A percentile compares a stretch with the other conserved stretches of the same genome.
Evolutionary conservation across 2,797 vertebrate species (phyloP).

Genomic region (Staurois parvus): DNA sequence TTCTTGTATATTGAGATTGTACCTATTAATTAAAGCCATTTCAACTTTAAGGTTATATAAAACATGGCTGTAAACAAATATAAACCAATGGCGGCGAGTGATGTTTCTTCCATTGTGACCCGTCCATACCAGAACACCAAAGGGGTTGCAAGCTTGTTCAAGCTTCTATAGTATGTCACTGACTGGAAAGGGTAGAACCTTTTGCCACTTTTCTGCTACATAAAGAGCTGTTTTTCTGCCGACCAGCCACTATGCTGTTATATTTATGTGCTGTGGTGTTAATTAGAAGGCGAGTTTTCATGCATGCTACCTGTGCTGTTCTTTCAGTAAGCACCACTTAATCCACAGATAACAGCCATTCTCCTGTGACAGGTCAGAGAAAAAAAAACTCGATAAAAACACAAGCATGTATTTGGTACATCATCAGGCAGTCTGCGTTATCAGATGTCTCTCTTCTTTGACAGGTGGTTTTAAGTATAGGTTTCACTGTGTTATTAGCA

Average conservation of each 20-base stretch:
- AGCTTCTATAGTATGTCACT: neutral
- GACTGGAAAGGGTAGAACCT: constrained; percentile 17
- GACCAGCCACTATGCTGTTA: constrained; percentile 46
- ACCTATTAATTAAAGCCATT: neutral
- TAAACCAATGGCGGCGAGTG: neutral
- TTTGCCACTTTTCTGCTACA: neutral
- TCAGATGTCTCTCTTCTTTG: constrained; percentile 63
- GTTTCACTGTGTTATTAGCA: constrained; percentile 61
- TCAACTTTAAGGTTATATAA: neutral
- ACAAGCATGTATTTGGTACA: constrained; percentile 54
- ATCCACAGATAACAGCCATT: constrained; percentile 62
- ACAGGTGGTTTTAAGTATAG: constrained; percentile 64
- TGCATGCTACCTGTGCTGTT: constrained; percentile 56
- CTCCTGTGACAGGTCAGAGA: constrained; percentile 58
- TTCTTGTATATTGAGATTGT: neutral
- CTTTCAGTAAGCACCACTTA: constrained; percentile 48
- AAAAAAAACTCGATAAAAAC: constrained; percentile 44
- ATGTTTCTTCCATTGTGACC: neutral
- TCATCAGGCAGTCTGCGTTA: constrained; percentile 60
- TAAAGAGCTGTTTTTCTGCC: constrained; percentile 46
- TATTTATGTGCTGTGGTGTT: constrained; percentile 58
- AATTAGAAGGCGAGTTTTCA: constrained; percentile 54
- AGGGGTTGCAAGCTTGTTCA: neutral
- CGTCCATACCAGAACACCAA: neutral
- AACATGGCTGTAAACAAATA: constrained; percentile 6